Percentiles rank a stretch among this genome's conserved stretches.
Conservation (phyloP, 2,797 vertebrate genomes). For the Carapus acus region DNA sequence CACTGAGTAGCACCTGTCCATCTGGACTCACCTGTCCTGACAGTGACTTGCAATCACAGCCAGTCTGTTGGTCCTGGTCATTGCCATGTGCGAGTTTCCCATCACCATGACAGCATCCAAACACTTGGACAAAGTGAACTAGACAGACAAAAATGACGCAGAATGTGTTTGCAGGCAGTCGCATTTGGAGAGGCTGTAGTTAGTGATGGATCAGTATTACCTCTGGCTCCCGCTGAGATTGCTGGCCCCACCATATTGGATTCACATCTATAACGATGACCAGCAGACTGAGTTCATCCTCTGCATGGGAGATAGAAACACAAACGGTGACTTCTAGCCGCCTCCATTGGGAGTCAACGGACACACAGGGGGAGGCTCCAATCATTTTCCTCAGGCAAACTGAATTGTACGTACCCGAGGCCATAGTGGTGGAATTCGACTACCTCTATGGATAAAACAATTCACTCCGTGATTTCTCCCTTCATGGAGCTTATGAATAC, state of each 20-base stretch:
- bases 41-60: constrained; percentile 92
- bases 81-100: constrained; percentile 88
- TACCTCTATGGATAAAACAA: background rate
- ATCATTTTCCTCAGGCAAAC: background rate
- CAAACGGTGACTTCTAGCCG: no score
- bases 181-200: background rate
- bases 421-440: constrained; percentile 34
- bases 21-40: constrained; percentile 82
- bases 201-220: constrained; percentile 52
- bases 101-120: constrained; percentile 89
- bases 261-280: constrained; percentile 89
- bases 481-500: no score
- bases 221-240: constrained; percentile 79
- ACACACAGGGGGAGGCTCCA: background rate
- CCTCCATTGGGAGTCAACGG: no score
- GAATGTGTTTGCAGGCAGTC: background rate
- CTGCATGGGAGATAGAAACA: constrained; percentile 59
- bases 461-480: no score
- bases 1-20: background rate
- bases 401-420: constrained; percentile 44
- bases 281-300: constrained; percentile 88
- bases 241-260: constrained; percentile 97
- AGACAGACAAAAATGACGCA: background rate
- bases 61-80: constrained; percentile 86
- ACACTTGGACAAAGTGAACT: constrained; percentile 93